Conservation (phyloP, 35 echinoderm and acorn worm species). For the Patiria miniata region DNA sequence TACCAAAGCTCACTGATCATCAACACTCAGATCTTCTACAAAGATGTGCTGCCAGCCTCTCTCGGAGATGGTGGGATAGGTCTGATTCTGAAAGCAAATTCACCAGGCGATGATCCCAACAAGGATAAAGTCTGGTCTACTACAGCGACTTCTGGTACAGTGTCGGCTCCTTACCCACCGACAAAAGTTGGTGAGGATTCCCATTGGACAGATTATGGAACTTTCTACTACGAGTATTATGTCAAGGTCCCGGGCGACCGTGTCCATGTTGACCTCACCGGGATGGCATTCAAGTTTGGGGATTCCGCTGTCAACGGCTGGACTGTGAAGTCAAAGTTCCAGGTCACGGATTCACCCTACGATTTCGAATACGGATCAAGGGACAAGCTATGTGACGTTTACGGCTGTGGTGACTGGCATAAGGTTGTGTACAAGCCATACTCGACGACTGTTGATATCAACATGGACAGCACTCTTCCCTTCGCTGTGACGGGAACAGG, state of each 20-base stretch:
- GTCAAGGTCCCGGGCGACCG: neutral
- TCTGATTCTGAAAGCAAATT: neutral
- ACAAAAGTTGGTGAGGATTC: neutral
- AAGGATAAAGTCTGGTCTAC: neutral
- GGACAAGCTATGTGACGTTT: neutral
- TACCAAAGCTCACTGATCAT: neutral
- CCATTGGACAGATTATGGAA: neutral
- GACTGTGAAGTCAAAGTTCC: neutral
- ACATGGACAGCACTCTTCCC: neutral
- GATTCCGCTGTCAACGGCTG: no score
- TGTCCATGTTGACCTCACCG: neutral
- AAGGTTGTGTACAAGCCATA: neutral
- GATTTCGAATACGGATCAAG: neutral
- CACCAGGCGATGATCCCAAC: neutral
- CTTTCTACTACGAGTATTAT: neutral
- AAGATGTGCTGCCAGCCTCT: neutral
- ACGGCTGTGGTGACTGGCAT: neutral
- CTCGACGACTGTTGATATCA: neutral
- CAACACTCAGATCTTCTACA: conserved; percentile 7
- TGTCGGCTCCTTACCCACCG: neutral
- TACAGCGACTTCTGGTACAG: neutral
- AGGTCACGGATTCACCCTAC: no score
- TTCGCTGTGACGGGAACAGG: neutral
- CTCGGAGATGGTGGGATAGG: conserved; percentile 15
- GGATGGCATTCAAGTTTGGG: neutral